phyloP scores from a whole-genome alignment of 2,113 vertebrate genomes.

The Hemiscyllium ocellatum region DNA sequence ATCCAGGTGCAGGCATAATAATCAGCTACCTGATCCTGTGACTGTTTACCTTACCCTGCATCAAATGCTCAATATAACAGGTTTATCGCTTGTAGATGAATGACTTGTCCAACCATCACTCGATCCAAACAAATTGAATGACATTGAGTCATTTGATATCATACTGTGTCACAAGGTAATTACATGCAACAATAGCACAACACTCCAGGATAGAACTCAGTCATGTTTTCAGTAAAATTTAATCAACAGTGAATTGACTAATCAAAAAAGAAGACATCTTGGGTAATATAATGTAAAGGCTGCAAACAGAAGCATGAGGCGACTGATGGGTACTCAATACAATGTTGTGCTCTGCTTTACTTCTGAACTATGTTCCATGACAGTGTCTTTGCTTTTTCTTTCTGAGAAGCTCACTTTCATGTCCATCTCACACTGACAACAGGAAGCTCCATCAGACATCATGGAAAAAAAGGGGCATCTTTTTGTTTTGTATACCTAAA shows the following conservation, averaged over 20 bases:
- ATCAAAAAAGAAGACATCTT: background rate
- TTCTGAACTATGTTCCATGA: background rate
- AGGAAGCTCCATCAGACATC: background rate
- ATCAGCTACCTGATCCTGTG: slow-evolving; percentile 17
- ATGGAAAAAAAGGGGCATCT: background rate
- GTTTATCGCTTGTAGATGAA: background rate
- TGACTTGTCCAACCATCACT: slow-evolving; percentile 2
- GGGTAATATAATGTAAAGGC: background rate
- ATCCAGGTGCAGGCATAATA: slow-evolving; percentile 31
- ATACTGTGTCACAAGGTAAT: background rate
- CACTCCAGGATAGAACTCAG: background rate
- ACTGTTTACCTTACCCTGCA: background rate
- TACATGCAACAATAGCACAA: background rate
- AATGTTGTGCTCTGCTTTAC: background rate
- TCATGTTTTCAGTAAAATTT: background rate
- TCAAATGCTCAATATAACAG: background rate
- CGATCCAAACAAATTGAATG: background rate
- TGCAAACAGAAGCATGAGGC: background rate
- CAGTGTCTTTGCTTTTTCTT: background rate
- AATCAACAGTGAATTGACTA: background rate
- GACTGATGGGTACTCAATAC: background rate
- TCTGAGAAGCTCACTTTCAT: background rate
- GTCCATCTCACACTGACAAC: background rate
- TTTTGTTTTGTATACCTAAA: background rate
- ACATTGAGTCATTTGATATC: background rate